phyloP scores from a whole-genome alignment of 2,113 vertebrate species.

The Platanista minor region DNA sequence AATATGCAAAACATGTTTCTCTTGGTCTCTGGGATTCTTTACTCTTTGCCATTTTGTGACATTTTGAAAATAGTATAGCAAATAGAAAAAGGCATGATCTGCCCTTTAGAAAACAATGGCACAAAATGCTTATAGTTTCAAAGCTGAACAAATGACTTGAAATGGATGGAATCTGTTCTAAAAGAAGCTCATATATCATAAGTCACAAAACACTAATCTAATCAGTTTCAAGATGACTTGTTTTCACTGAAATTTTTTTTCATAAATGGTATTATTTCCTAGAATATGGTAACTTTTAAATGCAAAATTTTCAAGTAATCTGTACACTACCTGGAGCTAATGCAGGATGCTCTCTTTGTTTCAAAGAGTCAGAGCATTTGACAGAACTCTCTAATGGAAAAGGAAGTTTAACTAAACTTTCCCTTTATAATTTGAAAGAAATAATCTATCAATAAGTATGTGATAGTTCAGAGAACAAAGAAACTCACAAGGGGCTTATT shows the following conservation, averaged over 20 bases:
- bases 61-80: constrained; percentile 66
- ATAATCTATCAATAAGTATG: not conserved
- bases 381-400: not conserved
- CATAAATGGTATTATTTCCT: not conserved
- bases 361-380: not conserved
- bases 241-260: not conserved
- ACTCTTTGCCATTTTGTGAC: constrained; percentile 69
- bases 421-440: not conserved
- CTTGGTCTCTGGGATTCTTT: constrained; percentile 38
- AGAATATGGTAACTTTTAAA: not conserved
- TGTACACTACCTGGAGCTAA: not conserved
- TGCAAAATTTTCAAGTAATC: not conserved
- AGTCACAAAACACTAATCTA: constrained; percentile 30
- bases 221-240: not conserved
- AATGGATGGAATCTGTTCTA: constrained; percentile 11
- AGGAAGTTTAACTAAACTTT: not conserved
- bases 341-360: not conserved
- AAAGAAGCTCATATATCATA: constrained; percentile 3
- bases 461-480: not conserved
- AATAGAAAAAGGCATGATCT: constrained; percentile 54
- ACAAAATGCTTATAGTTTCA: constrained; percentile 39
- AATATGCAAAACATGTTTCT: constrained; percentile 65
- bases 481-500: not conserved
- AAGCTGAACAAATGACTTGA: constrained; percentile 52
- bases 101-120: constrained; percentile 70